These are phyloP conservation scores for Proteles cristata DNA, from an alignment of 2,113 vertebrate species.

Conservation along the genomic window DNA sequence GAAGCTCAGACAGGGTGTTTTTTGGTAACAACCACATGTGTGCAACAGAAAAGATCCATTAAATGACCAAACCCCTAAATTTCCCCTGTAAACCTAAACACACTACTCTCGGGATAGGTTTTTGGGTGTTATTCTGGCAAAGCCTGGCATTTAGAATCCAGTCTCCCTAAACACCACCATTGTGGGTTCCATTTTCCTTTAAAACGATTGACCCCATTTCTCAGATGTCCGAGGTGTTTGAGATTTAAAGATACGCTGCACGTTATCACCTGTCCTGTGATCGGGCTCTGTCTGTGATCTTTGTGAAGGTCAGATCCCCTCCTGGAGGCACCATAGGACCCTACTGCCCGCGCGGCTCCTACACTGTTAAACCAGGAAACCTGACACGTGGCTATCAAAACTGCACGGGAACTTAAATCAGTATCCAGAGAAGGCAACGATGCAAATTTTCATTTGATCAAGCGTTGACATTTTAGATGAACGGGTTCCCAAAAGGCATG, in stretches of 20 bases:
- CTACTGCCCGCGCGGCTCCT: not conserved
- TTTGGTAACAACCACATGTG: not conserved
- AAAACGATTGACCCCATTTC: not conserved
- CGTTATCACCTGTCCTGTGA: not conserved
- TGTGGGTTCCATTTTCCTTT: not conserved
- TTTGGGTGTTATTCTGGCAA: not conserved
- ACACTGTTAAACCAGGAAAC: not conserved
- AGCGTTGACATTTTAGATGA: not conserved
- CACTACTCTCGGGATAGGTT: not conserved
- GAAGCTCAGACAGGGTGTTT: not conserved
- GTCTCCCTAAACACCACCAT: not conserved
- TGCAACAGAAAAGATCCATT: not conserved
- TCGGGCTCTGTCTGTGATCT: too few relatives aligned
- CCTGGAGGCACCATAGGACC: not conserved
- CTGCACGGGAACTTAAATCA: not conserved
- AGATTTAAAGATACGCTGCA: not conserved
- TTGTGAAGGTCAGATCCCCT: not conserved
- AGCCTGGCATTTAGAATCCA: not conserved
- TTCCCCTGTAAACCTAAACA: not conserved
- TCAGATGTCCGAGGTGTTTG: not conserved
- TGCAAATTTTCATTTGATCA: not conserved
- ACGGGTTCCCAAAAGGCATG: not conserved
- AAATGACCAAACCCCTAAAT: not conserved
- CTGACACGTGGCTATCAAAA: not conserved
- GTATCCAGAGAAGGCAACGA: not conserved